phyloP scores from a whole-genome alignment of 2,797 vertebrate genomes.

The Myotis pilosus region DNA sequence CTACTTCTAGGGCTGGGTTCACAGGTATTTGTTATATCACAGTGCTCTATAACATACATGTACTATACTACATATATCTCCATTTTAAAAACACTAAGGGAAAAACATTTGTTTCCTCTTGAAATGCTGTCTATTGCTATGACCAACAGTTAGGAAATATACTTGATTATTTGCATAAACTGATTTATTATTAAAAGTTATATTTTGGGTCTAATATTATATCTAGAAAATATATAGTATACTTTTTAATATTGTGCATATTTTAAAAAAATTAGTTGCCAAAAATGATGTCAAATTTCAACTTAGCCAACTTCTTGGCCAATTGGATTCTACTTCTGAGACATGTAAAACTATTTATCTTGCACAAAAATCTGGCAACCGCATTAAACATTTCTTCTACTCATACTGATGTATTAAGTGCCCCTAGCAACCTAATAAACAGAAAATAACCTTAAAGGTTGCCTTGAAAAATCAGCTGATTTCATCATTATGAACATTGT shows the following conservation, averaged over 20 bases:
- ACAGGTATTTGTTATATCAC: background rate
- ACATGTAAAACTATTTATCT: slow-evolving; percentile 96
- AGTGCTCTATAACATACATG: background rate
- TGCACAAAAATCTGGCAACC: slow-evolving; percentile 88
- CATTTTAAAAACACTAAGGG: background rate
- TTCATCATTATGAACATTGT: slow-evolving; percentile 68
- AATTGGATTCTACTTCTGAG: slow-evolving; percentile 90
- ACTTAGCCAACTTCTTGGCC: slow-evolving; percentile 89
- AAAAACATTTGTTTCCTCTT: background rate
- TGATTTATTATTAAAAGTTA: slow-evolving; percentile 63
- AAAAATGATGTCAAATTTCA: slow-evolving; percentile 95
- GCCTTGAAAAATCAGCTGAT: slow-evolving; percentile 80
- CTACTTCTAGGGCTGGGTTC: background rate
- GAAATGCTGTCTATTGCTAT: background rate
- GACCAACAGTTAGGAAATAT: background rate
- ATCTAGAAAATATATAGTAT: slow-evolving; percentile 76
- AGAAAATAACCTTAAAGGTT: slow-evolving; percentile 88
- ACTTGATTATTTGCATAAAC: background rate
- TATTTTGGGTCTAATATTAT: slow-evolving; percentile 69
- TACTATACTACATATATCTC: background rate
- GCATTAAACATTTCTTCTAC: slow-evolving; percentile 89
- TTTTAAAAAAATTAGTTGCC: slow-evolving; percentile 89
- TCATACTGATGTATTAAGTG: slow-evolving; percentile 91
- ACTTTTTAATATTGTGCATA: slow-evolving; percentile 77
- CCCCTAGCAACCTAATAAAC: slow-evolving; percentile 95